These are phyloP conservation scores for Montipora sp. DNA, from an alignment of 64 coral and sea anemone species.

Conservation along the genomic window DNA sequence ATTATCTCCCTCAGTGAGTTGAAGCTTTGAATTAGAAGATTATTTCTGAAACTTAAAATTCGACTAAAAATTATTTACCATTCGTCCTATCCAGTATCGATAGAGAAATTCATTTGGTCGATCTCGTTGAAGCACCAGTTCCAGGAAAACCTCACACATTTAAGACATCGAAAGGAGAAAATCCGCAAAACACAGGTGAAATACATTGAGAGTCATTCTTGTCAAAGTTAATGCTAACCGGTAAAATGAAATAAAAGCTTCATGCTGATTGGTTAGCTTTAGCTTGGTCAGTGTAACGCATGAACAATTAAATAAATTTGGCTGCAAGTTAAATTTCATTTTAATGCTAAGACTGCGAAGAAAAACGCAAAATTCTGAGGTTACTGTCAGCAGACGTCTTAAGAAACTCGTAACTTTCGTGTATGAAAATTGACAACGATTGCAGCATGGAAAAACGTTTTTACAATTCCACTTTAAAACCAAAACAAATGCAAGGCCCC, in stretches of 20 bases:
- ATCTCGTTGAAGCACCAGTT: slow-evolving; percentile 46
- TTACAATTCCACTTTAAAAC: background rate
- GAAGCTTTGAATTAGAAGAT: background rate
- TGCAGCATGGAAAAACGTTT: background rate
- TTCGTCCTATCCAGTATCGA: slow-evolving; percentile 69
- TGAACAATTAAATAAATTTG: background rate
- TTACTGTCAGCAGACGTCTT: background rate
- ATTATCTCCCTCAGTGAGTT: background rate
- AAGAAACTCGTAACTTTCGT: background rate
- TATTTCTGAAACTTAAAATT: background rate
- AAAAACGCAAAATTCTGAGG: background rate
- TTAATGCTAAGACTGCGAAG: background rate
- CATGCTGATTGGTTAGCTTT: background rate
- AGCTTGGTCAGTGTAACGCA: background rate
- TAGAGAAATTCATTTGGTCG: slow-evolving; percentile 50
- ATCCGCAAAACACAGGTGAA: slow-evolving; percentile 44
- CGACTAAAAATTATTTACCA: slow-evolving; percentile 37
- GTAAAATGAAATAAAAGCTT: slow-evolving; percentile 38
- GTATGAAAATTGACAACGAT: background rate
- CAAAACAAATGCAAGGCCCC: slow-evolving; percentile 13
- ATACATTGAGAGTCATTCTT: slow-evolving; percentile 10
- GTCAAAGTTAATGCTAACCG: background rate
- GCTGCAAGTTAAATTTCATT: background rate
- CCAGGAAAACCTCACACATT: slow-evolving; percentile 73
- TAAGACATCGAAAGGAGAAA: slow-evolving; percentile 9